A percentile compares a stretch with the other conserved stretches of the same genome.
phyloP scores from a whole-genome alignment of 2,113 vertebrate genomes.

The Catharus minimus region DNA sequence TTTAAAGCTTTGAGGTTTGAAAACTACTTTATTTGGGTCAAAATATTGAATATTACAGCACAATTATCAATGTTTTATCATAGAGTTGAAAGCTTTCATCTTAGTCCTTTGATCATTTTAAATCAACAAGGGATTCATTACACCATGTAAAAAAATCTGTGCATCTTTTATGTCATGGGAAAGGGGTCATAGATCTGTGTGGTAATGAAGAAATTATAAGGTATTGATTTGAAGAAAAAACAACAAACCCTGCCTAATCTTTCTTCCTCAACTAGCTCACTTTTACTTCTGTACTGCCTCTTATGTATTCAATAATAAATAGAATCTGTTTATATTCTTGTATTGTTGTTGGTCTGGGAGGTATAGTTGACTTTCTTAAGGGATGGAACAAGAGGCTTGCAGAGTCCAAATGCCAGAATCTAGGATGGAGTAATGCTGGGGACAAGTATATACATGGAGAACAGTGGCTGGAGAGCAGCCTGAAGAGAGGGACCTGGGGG shows the following conservation, averaged over 20 bases:
- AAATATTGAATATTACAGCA: conserved; percentile 8
- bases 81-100: conserved; percentile 15
- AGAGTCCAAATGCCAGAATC: background rate
- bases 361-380: background rate
- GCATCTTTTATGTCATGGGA: background rate
- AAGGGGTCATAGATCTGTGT: background rate
- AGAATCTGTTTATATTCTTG: background rate
- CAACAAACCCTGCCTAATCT: background rate
- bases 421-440: background rate
- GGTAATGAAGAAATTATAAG: conserved; percentile 5
- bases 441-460: background rate
- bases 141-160: background rate
- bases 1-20: background rate
- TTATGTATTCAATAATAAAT: background rate
- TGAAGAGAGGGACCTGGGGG: background rate
- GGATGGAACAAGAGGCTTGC: background rate
- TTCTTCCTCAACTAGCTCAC: background rate
- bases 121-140: conserved; percentile 5
- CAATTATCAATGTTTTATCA: conserved; percentile 38
- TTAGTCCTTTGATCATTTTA: conserved; percentile 19
- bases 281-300: background rate
- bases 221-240: background rate
- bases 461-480: background rate
- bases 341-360: background rate
- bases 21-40: conserved; percentile 2